Conservation (phyloP, 2,888 invertebrate genomes). For the Hirtodrosophila trivittata region DNA sequence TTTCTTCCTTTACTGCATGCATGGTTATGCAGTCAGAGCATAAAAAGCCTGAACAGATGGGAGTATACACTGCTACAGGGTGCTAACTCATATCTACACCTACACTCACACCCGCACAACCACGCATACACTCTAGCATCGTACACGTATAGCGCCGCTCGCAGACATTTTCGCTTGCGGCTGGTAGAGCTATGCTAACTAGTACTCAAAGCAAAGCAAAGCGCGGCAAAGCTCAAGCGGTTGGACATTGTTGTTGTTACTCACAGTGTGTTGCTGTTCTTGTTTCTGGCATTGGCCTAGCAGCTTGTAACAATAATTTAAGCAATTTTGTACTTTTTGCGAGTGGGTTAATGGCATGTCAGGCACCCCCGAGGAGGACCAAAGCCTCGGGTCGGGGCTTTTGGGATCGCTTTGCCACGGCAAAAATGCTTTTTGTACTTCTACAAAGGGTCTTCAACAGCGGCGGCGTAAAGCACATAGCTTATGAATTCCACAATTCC, state of each 20-base stretch:
- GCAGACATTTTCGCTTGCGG: conserved; percentile 68
- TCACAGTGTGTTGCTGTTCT: no score
- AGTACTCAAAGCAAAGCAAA: conserved; percentile 58
- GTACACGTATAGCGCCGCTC: conserved; percentile 18
- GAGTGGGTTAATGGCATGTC: conserved; percentile 65
- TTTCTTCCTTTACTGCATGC: conserved; percentile 8
- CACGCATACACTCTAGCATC: conserved; percentile 4
- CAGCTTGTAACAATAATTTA: conserved; percentile 71
- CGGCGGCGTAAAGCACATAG: conserved; percentile 59
- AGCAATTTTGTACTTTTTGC: conserved; percentile 69
- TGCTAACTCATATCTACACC: conserved; percentile 10
- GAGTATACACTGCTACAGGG: conserved; percentile 49
- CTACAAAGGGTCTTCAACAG: conserved; percentile 32
- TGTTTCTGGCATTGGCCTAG: conserved; percentile 33
- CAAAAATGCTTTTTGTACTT: conserved; percentile 61
- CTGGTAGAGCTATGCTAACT: conserved; percentile 68
- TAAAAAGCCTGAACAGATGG: conserved; percentile 5
- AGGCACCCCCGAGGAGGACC: conserved; percentile 9
- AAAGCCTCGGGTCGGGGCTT: conserved; percentile 10
- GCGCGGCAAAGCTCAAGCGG: conserved; percentile 46
- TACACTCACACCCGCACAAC: not conserved
- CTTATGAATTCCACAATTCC: conserved; percentile 67
- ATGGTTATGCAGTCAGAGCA: not conserved
- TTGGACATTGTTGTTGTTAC: conserved; percentile 27
- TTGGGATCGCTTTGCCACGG: conserved; percentile 47